phyloP scores from a whole-genome alignment of 2,797 vertebrate species.

The Sebastes vulpes region DNA sequence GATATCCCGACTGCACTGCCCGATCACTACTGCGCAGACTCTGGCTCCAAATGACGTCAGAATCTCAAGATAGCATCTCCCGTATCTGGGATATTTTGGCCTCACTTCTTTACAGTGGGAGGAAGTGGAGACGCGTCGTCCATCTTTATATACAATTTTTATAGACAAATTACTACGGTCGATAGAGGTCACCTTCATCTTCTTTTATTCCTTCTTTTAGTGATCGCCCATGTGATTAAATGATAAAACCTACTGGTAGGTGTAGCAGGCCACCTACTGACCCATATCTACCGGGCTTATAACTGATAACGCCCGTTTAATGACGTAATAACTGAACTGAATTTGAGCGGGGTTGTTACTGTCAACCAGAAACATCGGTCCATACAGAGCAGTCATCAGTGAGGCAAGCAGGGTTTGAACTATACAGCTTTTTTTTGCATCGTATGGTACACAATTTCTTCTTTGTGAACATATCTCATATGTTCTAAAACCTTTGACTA shows the following conservation, averaged over 20 bases:
- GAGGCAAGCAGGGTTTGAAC: conserved; percentile 15
- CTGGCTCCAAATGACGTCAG: no score
- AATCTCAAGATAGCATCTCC: no score
- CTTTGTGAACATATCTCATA: conserved; percentile 76
- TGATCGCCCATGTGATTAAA: background rate
- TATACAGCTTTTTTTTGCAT: conserved; percentile 27
- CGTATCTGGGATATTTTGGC: no score
- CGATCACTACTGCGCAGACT: no score
- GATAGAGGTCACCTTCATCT: background rate
- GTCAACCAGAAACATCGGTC: background rate
- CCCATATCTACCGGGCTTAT: background rate
- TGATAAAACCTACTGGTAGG: background rate
- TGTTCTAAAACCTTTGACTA: conserved; percentile 58
- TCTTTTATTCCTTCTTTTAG: background rate
- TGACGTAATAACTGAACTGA: background rate
- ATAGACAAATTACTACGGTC: no score
- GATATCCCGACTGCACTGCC: no score
- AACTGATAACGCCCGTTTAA: background rate
- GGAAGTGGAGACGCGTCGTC: no score
- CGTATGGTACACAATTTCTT: background rate
- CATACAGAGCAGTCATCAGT: background rate
- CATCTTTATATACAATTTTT: no score
- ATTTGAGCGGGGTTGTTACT: background rate
- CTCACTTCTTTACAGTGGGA: no score
- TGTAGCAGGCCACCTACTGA: background rate